Evolutionary conservation across 2,888 invertebrate genomes (phyloP), one percentile per base, ranked within the genome.

Genomic region (Mycalesis mineus): DNA sequence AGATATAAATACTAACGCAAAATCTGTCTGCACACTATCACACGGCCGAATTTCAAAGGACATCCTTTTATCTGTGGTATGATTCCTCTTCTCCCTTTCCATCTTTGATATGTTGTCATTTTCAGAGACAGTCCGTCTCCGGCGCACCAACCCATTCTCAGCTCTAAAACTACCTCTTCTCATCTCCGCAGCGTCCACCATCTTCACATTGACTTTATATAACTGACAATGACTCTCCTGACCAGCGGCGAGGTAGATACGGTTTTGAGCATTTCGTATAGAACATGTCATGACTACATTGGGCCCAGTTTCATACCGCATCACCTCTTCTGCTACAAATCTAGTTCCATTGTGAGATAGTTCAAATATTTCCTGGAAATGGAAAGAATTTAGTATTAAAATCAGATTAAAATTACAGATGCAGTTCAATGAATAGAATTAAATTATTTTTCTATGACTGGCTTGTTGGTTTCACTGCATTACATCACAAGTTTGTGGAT

Each of bases 251-350:
- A 98, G 84, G 82, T 94, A 95, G 11, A 94, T 94, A 71, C 93
- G 92, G 69, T 95, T 94, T 42, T 93, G 93, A 65, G 93, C 91
- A 66, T 92, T 94, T 60, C 92, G 92, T 5, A 95, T 93, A 0
- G 95, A 93, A 77, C 96, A 95, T 74, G 97, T 97, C 98, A 98
- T 98, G 0, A 97, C 96, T 49, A 97, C 96, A 73, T 94, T 95
- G 0, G 94, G 93, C 1, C 96, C 96, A 1, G 98, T 97, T 81
- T 97, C 97, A 76, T 97, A 95, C 54, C 97, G 92, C 75, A 95
- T 93, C 57, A 97, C 94, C 88, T 97, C 97, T 80, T 96, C 95
- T 0, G 96, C 96, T 56, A 95, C 91, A 75, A 97, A 96, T 66
- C 93, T 93, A 33, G 91, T 92, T 28, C 96, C 97, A 86, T 97